These are phyloP conservation scores for Cryptocephalus moraei DNA, from an alignment of 2,888 invertebrate genomes.

Conservation along the genomic window DNA sequence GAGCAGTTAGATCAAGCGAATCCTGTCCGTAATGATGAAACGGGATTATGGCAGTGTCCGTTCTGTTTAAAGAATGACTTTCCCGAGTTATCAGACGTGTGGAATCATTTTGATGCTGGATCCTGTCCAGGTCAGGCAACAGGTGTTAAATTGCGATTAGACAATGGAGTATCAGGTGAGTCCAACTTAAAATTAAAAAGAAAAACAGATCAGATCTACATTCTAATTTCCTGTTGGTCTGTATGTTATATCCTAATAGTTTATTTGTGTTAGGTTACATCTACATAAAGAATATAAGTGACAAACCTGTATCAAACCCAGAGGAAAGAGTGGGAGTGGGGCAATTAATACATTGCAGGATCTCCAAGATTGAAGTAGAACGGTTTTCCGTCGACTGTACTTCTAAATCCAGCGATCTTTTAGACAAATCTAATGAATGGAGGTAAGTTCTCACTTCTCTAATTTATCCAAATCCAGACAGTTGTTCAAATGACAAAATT, in stretches of 20 bases:
- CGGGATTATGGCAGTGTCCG: conserved; percentile 94
- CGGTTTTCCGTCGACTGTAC: conserved; percentile 90
- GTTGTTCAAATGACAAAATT: too few relatives aligned
- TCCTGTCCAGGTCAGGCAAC: conserved; percentile 93
- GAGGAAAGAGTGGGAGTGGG: conserved; percentile 81
- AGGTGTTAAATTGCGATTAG: conserved; percentile 79
- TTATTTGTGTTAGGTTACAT: conserved; percentile 70
- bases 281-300: conserved; percentile 86
- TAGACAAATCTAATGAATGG: conserved; percentile 87
- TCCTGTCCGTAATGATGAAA: conserved; percentile 89
- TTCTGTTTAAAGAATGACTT: conserved; percentile 95
- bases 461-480: too few relatives aligned
- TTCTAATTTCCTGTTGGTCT: not conserved
- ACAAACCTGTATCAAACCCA: conserved; percentile 86
- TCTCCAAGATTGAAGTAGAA: conserved; percentile 94
- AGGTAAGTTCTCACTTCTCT: conserved; percentile 37
- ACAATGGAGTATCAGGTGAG: conserved; percentile 72
- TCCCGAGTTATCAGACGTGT: conserved; percentile 91
- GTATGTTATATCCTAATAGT: not conserved
- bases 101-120: conserved; percentile 96
- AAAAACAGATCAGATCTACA: too few relatives aligned
- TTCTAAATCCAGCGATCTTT: conserved; percentile 83
- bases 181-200: not conserved
- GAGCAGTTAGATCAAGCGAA: conserved; percentile 94
- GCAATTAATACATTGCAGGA: conserved; percentile 76